Base-by-base conservation (phyloP, 2,113 vertebrate species). In the Opisthocomus hoazin region DNA sequence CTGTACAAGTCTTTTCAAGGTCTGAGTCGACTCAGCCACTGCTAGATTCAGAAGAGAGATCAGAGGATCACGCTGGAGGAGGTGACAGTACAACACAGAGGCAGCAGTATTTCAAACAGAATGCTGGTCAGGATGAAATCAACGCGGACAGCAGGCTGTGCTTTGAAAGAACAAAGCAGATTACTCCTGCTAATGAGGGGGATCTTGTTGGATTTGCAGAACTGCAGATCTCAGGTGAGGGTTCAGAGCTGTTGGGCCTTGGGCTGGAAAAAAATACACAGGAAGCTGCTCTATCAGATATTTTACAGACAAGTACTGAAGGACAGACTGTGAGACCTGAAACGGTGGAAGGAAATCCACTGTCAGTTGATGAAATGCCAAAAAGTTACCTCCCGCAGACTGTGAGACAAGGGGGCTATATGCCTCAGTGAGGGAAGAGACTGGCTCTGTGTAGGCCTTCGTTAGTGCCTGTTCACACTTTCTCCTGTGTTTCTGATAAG, bases 11-110 rank as follows among this genome's bases (percentile, higher is more conserved):
- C 34, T 99, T 99, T 71, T 98, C 98, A 10, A 98, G 99, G 39
- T 99, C 99, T 0, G 99, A 99, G 96, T 99, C 99, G 29, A 99
- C 99, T 4, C 99, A 99, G 96, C 99, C 99, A 4, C 97, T 99
- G 65, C 94, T 99, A 74, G 99, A 99, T 92, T 98, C 97, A 3
- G 99, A 99, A 95, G 99, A 99, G 93, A 98, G 98, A 84, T 97
- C 96, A 5, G 98, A 99, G 93, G 98, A 98, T 54, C 98, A 97
- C 10, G 29, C 82, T 71, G 94, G 94, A 53, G 90, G 91, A 45
- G 58, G 90, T 84, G 98, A 97, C 37, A 94, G 89, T 88, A 39
- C 94, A 69, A 32, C 89, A 37, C 95, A 94, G 51, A 94, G 93
- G 75, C 98, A 97, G 27, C 97, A 96, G 82, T 98, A 98, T 96